Conservation (phyloP, 2,888 invertebrate species). For the Morinoia aosen region DNA sequence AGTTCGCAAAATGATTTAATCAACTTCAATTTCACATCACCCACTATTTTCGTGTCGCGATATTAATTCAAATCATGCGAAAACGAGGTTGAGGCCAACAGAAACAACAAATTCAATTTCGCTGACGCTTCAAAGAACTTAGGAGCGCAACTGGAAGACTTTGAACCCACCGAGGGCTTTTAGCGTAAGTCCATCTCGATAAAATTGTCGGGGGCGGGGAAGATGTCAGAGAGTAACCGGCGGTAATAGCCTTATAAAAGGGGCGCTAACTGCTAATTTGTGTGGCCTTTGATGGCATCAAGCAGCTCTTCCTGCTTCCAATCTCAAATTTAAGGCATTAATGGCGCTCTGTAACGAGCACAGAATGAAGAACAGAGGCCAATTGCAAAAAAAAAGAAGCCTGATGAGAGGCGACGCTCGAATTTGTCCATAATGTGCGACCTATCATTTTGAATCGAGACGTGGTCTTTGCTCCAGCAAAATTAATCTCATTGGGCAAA, state of each 20-base stretch:
- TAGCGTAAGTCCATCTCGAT: background rate
- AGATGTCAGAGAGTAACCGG: background rate
- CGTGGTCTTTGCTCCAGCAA: background rate
- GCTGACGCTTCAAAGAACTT: background rate
- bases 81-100: background rate
- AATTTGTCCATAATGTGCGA: background rate
- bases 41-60: background rate
- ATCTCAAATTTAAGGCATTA: constrained; percentile 44
- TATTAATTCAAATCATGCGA: background rate
- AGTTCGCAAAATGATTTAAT: background rate
- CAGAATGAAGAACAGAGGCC: background rate
- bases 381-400: background rate
- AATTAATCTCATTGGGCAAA: background rate
- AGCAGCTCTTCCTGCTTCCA: constrained; percentile 36
- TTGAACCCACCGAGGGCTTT: background rate
- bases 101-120: background rate
- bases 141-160: background rate
- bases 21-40: background rate
- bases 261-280: constrained; percentile 53
- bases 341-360: background rate
- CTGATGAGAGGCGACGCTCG: background rate
- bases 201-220: background rate
- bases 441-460: background rate
- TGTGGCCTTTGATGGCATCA: constrained; percentile 51
- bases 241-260: background rate